Evolutionary conservation across 2,888 invertebrate genomes (phyloP), one percentile per base, ranked within the genome.

Genomic region (Stenurella melanura): DNA sequence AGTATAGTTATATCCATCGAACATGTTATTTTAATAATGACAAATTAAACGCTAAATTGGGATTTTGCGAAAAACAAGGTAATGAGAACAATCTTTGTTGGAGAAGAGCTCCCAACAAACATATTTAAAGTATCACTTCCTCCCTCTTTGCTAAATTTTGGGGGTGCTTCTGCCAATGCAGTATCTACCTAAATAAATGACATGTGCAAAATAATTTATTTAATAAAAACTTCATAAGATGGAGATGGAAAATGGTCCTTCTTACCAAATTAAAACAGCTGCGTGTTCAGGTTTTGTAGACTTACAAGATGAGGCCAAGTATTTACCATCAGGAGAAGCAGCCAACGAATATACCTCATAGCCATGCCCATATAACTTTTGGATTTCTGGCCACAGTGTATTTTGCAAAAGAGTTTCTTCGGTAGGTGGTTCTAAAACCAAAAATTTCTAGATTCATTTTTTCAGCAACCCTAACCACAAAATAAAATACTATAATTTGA

Each of bases 281-380:
- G 98, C 96, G 90, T 98, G 96, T 81, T 97, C 95, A 0, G 92
- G 88, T 34, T 92, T 93, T 12, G 95, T 93, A 1, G 98, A 95
- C 88, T 95, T 95, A 87, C 96, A 97, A 9, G 96, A 94, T 56
- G 98, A 97, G 1, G 98, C 98, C 64, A 99, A 88, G 7, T 96
- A 87, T 73, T 91, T 89, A 19, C 95, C 95, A 88, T 96, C 93
- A 0, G 90, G 89, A 73, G 94, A 93, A 19, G 95, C 93, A 34
- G 95, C 95, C 80, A 98, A 90, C 0, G 95, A 92, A 89, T 93
- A 97, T 81, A 99, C 93, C 90, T 99, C 99, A 90, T 96, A 97
- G 2, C 98, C 98, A 90, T 99, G 99, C 0, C 98, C 99, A 89
- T 99, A 99, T 30, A 99, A 91, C 90, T 99, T 99, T 87, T 97